Evolutionary conservation across 2,797 vertebrate genomes (phyloP).

Genomic region (Esox lucius): DNA sequence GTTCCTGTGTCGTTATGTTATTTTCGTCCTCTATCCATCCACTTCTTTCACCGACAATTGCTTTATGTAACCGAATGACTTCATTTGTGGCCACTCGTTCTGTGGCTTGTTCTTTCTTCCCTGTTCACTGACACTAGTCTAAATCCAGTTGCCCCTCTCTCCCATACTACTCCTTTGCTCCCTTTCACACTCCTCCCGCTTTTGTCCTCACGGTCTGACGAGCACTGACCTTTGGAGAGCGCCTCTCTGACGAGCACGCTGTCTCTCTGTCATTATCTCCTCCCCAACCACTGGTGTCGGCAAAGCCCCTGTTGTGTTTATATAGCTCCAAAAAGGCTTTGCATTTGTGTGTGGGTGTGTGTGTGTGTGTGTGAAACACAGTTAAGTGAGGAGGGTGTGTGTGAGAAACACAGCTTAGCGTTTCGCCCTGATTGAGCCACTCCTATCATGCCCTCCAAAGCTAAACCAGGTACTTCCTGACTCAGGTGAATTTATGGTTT

Average conservation of each 20-base stretch:
- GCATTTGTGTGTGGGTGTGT: not conserved
- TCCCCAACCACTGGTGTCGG: not conserved
- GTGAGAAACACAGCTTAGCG: too few relatives aligned
- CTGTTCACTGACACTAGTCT: too few relatives aligned
- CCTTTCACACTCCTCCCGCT: not conserved
- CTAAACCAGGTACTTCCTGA: not conserved
- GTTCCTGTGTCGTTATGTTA: too few relatives aligned
- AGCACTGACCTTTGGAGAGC: not conserved
- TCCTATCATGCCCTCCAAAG: not conserved
- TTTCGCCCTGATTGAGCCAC: not conserved
- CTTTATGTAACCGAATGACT: too few relatives aligned
- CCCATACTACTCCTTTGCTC: too few relatives aligned
- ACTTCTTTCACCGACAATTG: too few relatives aligned
- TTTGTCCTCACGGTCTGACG: not conserved
- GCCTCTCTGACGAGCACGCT: not conserved
- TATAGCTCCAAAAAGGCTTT: slow-evolving; percentile 9
- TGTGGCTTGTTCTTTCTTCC: too few relatives aligned
- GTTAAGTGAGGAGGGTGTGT: not conserved
- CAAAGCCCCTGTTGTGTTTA: not conserved
- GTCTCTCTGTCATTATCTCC: not conserved
- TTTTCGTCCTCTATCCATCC: too few relatives aligned
- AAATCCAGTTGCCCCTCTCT: too few relatives aligned
- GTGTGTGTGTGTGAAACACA: not conserved
- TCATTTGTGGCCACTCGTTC: too few relatives aligned
- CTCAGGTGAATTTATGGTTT: not conserved